Evolutionary conservation across 2,888 invertebrate species (phyloP).

Genomic region (Eilema griseolum): DNA sequence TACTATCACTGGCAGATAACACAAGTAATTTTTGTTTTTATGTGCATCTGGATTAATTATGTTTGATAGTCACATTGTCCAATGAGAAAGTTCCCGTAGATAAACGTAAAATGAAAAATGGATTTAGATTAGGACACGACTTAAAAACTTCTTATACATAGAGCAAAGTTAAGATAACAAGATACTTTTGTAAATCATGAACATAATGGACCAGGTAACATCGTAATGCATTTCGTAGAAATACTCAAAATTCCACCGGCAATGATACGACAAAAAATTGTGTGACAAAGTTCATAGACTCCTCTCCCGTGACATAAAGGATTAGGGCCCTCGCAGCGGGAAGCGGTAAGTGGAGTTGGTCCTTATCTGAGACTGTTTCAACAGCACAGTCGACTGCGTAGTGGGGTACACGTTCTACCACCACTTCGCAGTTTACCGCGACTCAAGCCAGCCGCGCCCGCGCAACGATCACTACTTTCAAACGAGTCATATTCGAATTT

Average conservation of each 20-base stretch:
- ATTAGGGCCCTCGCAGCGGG: conserved; percentile 78
- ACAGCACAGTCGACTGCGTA: conserved; percentile 64
- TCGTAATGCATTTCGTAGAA: conserved; percentile 49
- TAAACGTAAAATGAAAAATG: conserved; percentile 26
- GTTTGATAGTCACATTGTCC: neutral
- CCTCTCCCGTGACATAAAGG: conserved; percentile 64
- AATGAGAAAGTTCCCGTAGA: neutral
- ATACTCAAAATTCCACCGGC: conserved; percentile 62
- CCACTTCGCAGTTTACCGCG: conserved; percentile 74
- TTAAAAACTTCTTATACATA: conserved; percentile 23
- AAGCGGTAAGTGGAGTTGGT: conserved; percentile 70
- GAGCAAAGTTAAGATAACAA: conserved; percentile 28
- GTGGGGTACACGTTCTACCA: conserved; percentile 70
- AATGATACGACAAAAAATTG: conserved; percentile 65
- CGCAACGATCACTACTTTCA: conserved; percentile 67
- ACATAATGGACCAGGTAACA: conserved; percentile 52
- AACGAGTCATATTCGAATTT: conserved; percentile 56
- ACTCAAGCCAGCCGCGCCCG: conserved; percentile 72
- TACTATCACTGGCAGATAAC: conserved; percentile 22
- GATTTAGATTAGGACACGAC: conserved; percentile 18
- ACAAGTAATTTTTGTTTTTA: neutral
- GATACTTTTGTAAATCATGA: conserved; percentile 40
- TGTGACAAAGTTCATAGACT: conserved; percentile 76
- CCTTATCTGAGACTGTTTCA: conserved; percentile 79
- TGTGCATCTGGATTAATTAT: neutral